Conservation (phyloP, 2,113 vertebrate species). For the Pangasianodon hypophthalmus region DNA sequence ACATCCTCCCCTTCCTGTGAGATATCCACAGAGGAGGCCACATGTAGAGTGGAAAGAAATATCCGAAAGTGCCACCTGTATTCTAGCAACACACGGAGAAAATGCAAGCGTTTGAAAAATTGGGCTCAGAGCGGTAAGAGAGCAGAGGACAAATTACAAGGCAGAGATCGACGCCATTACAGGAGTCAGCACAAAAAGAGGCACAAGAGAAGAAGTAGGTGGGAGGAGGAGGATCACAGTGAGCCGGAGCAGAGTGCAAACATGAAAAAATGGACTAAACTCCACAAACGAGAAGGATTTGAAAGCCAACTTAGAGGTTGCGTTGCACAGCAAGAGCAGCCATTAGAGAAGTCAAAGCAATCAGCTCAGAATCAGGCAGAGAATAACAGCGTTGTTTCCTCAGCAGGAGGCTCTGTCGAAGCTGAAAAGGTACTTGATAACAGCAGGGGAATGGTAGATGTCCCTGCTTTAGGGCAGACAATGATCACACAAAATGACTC, state of each 20-base stretch:
- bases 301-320: slow-evolving; percentile 57
- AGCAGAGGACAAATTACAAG: slow-evolving; percentile 42
- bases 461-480: slow-evolving; percentile 40
- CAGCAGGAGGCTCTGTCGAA: slow-evolving; percentile 48
- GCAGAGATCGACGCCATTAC: slow-evolving; percentile 50
- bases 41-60: slow-evolving; percentile 34
- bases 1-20: slow-evolving; percentile 42
- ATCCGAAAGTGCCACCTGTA: slow-evolving; percentile 43
- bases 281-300: slow-evolving; percentile 54
- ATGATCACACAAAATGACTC: slow-evolving; percentile 24
- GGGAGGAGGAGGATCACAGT: slow-evolving; percentile 19
- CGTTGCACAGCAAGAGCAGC: slow-evolving; percentile 57
- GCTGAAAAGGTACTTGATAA: slow-evolving; percentile 49
- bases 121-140: slow-evolving; percentile 34
- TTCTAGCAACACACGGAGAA: slow-evolving; percentile 29
- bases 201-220: slow-evolving; percentile 50
- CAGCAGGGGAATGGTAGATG: slow-evolving; percentile 31
- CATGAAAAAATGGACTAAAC: slow-evolving; percentile 44
- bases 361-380: slow-evolving; percentile 56
- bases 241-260: slow-evolving; percentile 41
- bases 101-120: slow-evolving; percentile 45
- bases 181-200: slow-evolving; percentile 54
- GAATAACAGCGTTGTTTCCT: slow-evolving; percentile 43
- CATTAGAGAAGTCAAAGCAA: slow-evolving; percentile 63
- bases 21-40: slow-evolving; percentile 45